phyloP scores from a whole-genome alignment of 2,113 vertebrate genomes.

The Collichthys lucidus region DNA sequence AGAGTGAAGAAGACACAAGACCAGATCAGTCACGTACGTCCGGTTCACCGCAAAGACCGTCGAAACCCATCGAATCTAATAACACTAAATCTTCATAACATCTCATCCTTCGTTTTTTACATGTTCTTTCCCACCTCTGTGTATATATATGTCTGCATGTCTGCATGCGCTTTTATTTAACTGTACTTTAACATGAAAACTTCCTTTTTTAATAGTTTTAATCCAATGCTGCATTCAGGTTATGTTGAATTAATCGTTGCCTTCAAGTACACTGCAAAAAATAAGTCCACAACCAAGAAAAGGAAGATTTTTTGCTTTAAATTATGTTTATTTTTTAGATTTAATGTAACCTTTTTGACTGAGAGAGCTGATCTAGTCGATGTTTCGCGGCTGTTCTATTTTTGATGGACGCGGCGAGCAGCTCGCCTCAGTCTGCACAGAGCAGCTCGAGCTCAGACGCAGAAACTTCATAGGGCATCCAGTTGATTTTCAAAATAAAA shows the following conservation, averaged over 20 bases:
- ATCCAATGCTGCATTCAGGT: constrained; percentile 35
- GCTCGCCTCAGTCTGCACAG: too few relatives aligned
- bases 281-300: background rate
- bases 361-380: too few relatives aligned
- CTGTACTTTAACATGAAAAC: background rate
- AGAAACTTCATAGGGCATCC: too few relatives aligned
- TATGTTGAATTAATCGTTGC: background rate
- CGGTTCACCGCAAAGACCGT: background rate
- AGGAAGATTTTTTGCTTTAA: background rate
- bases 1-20: constrained; percentile 95
- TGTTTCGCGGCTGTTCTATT: too few relatives aligned
- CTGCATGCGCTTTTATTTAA: constrained; percentile 6
- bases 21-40: constrained; percentile 93
- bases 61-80: background rate
- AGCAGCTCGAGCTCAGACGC: too few relatives aligned
- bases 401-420: too few relatives aligned
- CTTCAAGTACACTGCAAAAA: background rate
- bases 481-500: too few relatives aligned
- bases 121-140: constrained; percentile 5
- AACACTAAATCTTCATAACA: constrained; percentile 4
- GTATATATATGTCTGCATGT: constrained; percentile 8
- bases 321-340: background rate
- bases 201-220: background rate
- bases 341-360: background rate
- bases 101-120: background rate